Evolutionary conservation across 2,888 invertebrate genomes (phyloP), one percentile per base, ranked within the genome.

Genomic region (Leptura quadrifasciata): DNA sequence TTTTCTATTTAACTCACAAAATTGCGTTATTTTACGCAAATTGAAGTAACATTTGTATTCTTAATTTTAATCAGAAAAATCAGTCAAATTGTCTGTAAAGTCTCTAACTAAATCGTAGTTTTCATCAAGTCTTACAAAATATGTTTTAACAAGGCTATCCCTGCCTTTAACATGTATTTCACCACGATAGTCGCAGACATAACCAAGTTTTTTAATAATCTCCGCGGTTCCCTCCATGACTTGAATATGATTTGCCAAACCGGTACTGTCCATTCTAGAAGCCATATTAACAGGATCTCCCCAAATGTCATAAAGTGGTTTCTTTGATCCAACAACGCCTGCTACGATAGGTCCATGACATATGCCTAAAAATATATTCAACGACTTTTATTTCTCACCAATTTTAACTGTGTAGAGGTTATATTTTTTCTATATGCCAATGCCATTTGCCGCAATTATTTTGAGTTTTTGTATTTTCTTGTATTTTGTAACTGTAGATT

Each of bases 281-380:
- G 98, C 97, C 93, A 98, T 95, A 89, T 98, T 98, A 0, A 98
- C 98, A 0, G 98, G 95, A 89, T 98, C 96, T 0, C 98, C 98
- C 98, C 98, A 98, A 85, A 98, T 97, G 87, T 98, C 98, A 88
- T 98, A 98, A 61, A 97, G 91, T 0, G 98, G 98, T 87, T 98
- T 98, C 77, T 95, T 94, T 0, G 96, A 96, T 0, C 98, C 98
- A 2, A 98, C 97, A 0, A 98, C 98, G 2, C 98, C 98, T 0
- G 98, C 98, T 78, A 97, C 96, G 6, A 98, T 94, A 82, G 95
- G 94, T 0, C 98, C 98, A 85, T 96, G 94, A 47, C 96, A 95
- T 85, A 98, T 95, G 77, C 98, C 97, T 94, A 85, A 78, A 84
- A 88, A 35, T 72, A 54, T 73, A 72, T 17, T 17, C 52, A 4